Evolutionary conservation across 2,888 invertebrate species (phyloP).

Genomic region (Leptogaster cylindrica): DNA sequence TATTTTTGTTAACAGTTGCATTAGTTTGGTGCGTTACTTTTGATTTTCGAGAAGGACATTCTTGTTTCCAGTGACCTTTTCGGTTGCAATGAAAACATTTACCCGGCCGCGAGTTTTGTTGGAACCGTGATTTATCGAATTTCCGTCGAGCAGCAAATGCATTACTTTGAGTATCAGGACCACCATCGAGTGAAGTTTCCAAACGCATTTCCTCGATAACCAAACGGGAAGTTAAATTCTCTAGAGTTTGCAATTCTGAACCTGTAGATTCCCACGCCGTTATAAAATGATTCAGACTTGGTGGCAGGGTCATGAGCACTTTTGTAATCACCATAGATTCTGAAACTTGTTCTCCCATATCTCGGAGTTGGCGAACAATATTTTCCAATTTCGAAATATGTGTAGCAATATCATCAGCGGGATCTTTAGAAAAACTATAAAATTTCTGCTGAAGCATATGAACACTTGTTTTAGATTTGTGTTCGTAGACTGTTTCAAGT

Average conservation of each 20-base stretch:
- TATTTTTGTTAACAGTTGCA: neutral
- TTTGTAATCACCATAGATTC: constrained; percentile 49
- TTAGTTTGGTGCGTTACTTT: neutral
- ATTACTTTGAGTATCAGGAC: neutral
- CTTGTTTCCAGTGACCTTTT: constrained; percentile 46
- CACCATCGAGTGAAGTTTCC: constrained; percentile 26
- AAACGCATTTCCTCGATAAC: constrained; percentile 49
- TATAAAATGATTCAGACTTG: constrained; percentile 48
- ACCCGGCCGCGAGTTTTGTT: neutral
- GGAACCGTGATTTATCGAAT: neutral
- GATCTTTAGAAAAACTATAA: constrained; percentile 45
- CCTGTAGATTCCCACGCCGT: constrained; percentile 49
- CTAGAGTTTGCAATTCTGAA: constrained; percentile 49
- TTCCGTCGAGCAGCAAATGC: constrained; percentile 5
- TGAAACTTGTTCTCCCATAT: constrained; percentile 45
- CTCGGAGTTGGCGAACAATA: constrained; percentile 40
- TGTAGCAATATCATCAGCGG: constrained; percentile 45
- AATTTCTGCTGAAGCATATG: constrained; percentile 54
- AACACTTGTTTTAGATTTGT: constrained; percentile 52
- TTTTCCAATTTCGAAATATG: constrained; percentile 43
- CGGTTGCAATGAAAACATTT: constrained; percentile 45
- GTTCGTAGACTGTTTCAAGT: constrained; percentile 51
- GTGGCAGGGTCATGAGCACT: constrained; percentile 50
- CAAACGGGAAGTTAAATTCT: constrained; percentile 48
- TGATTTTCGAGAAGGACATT: constrained; percentile 42